Conservation (phyloP, 2,797 vertebrate genomes). For the Pseudotriccus pelzelni region DNA sequence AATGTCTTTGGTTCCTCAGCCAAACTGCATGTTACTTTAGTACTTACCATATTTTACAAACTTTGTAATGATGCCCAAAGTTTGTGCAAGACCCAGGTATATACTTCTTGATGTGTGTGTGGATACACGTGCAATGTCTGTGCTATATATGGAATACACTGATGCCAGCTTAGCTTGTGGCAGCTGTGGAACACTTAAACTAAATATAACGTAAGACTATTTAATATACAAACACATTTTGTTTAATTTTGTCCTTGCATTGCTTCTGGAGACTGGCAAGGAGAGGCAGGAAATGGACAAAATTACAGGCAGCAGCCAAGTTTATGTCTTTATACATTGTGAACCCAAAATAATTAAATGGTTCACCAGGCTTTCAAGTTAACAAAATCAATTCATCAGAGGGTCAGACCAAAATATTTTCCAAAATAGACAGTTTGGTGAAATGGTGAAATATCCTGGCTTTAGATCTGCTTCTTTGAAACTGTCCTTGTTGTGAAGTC, state of each 20-base stretch:
- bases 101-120: background rate
- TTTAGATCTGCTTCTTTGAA: background rate
- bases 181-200: background rate
- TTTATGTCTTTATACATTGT: background rate
- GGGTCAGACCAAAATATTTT: background rate
- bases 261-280: background rate
- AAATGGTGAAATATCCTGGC: background rate
- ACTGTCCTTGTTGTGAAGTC: background rate
- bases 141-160: background rate
- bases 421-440: background rate
- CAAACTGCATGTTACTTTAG: background rate
- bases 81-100: background rate
- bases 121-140: accelerated
- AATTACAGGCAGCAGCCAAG: background rate
- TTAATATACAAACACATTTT: background rate
- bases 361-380: background rate
- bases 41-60: background rate
- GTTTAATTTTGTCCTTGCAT: background rate
- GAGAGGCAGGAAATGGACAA: background rate
- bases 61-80: background rate
- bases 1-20: background rate
- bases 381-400: background rate
- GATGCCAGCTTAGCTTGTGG: background rate
- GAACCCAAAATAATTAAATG: background rate
- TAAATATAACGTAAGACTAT: background rate